A percentile compares a stretch with the other conserved stretches of the same genome.
Conservation (phyloP, 2,797 vertebrate genomes). For the Tolypeutes matacus region DNA sequence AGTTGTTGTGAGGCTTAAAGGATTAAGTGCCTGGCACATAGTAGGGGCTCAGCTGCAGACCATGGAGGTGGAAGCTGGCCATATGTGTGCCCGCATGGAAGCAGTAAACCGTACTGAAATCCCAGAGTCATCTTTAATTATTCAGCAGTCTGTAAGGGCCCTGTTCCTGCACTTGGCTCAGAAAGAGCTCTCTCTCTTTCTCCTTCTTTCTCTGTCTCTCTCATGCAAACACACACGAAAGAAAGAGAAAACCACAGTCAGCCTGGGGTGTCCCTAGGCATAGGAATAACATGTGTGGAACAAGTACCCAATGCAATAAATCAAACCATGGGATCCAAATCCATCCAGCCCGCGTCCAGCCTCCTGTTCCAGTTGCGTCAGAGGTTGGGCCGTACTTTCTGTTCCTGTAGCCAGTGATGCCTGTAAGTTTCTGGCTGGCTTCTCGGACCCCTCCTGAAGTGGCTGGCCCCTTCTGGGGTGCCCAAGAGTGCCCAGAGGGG, state of each 20-base stretch:
- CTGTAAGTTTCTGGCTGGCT: background rate
- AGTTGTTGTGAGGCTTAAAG: background rate
- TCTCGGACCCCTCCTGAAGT: background rate
- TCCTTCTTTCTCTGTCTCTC: background rate
- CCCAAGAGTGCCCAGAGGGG: background rate
- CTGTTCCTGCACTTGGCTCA: slow-evolving; percentile 75
- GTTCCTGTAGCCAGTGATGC: background rate
- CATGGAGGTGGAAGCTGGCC: background rate
- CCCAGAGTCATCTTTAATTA: slow-evolving; percentile 72
- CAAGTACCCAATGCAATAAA: background rate
- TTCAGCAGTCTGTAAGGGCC: slow-evolving; percentile 78
- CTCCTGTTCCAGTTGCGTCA: background rate
- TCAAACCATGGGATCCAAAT: slow-evolving; percentile 65
- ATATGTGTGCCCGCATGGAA: slow-evolving; percentile 61
- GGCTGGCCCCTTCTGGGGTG: background rate
- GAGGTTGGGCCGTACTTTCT: background rate
- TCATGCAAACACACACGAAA: background rate
- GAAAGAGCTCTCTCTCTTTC: background rate
- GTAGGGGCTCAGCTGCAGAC: background rate
- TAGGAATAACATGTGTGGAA: slow-evolving; percentile 69
- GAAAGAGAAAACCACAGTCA: slow-evolving; percentile 67
- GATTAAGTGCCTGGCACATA: background rate
- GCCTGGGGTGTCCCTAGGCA: slow-evolving; percentile 75
- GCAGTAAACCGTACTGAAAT: slow-evolving; percentile 73
- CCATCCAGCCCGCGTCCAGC: slow-evolving; percentile 61